Evolutionary conservation across 2,797 vertebrate genomes (phyloP), one percentile per base, ranked within the genome.

Genomic region (Zalophus californianus): DNA sequence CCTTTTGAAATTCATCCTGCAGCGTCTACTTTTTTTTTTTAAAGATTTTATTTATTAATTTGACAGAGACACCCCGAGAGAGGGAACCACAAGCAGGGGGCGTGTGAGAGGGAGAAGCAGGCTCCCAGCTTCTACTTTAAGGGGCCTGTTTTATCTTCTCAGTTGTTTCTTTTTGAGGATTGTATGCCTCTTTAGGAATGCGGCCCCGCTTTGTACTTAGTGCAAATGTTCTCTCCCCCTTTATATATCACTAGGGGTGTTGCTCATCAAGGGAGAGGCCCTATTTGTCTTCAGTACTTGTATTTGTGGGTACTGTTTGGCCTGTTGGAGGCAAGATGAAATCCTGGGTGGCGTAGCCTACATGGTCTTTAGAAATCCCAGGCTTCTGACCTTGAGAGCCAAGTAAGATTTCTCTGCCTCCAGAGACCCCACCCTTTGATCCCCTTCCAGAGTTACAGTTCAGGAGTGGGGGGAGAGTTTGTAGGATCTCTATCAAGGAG

Each of bases 1-100:
- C 38, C 62, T 86, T 92, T 84, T 93, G 72, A 54, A 86, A 64
- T 90, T 91, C 12, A 58, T 86, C 44, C 35, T 86, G 93, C 16
- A 50, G 14, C 20, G 73, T 86, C 52, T 91, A 11, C 60, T n/a
- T 68, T n/a, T 44, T 44, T 44, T 44, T 44, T 44, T 44, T 44
- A 7, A 44, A 44, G 44, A 44, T 8, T 44, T 44, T 44, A 44
- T 44, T 44, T 44, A 44, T 44, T 44, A 44, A 44, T 44, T 44
- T 44, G 44, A 44, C 8, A 44, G 44, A 44, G 44, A 44, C 44
- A 44, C 44, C 44, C 44, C 7, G 44, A 44, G 44, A 44, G 44
- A 44, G 44, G 44, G 44, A 44, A 44, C 44, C 44, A 44, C 8
- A 44, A 44, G 44, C 44, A 44, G 44, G 44, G 44, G 44, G 7